Evolutionary conservation across 2,888 invertebrate species (phyloP).

Genomic region (Himalopsyche anomala): DNA sequence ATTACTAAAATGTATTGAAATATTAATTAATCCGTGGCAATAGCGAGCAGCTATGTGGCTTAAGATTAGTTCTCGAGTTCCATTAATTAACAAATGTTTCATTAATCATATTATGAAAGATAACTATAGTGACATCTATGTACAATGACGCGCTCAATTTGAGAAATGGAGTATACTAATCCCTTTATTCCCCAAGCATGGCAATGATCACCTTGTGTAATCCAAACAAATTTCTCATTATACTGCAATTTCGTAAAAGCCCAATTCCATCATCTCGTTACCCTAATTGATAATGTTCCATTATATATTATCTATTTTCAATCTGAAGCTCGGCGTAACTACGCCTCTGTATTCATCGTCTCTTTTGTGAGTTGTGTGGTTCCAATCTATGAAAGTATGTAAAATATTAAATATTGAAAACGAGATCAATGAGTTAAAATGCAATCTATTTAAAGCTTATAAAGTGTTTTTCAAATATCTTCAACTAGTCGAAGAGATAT

Average conservation of each 20-base stretch:
- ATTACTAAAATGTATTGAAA: constrained; percentile 32
- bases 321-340: too few species aligned
- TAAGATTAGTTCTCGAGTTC: constrained; percentile 24
- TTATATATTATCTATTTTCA: too few species aligned
- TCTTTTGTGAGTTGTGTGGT: too few species aligned
- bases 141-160: constrained; percentile 36
- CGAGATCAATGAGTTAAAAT: too few species aligned
- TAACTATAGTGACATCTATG: constrained; percentile 40
- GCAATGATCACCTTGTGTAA: constrained; percentile 32
- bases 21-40: constrained; percentile 22
- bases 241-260: not conserved
- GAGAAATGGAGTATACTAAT: constrained; percentile 27
- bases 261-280: too few species aligned
- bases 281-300: too few species aligned
- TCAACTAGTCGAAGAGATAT: too few species aligned
- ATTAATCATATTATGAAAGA: constrained; percentile 43
- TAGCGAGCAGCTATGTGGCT: constrained; percentile 8
- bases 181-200: constrained; percentile 32
- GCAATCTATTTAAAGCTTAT: too few species aligned
- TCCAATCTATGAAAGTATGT: too few species aligned
- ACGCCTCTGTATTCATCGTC: too few species aligned
- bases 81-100: constrained; percentile 43
- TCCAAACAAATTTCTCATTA: constrained; percentile 7
- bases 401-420: too few species aligned
- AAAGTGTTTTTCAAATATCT: too few species aligned